phyloP scores from a whole-genome alignment of 2,888 invertebrate species.

The Nineta flava region DNA sequence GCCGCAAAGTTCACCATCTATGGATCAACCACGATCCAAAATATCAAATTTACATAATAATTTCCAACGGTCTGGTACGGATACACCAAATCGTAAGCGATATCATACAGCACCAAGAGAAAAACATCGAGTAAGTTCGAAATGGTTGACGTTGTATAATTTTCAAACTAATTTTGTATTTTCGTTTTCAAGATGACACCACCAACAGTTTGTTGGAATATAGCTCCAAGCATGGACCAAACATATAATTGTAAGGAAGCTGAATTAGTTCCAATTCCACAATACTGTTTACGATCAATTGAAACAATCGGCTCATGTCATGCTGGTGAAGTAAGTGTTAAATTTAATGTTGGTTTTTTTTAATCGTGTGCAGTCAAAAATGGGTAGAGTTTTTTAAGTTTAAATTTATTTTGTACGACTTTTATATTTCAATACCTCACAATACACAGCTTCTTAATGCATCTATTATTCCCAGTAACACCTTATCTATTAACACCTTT shows the following conservation, averaged over 20 bases:
- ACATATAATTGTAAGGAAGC: conserved; percentile 40
- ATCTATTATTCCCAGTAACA: no score
- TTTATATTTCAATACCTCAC: no score
- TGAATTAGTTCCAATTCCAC: conserved; percentile 37
- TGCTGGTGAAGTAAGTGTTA: conserved; percentile 34
- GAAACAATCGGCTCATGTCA: conserved; percentile 40
- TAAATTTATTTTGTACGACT: background rate
- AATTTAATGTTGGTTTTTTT: background rate
- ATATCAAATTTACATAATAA: conserved; percentile 25
- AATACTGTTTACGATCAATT: conserved; percentile 35
- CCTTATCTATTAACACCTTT: no score
- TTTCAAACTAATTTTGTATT: background rate
- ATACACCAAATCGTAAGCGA: conserved; percentile 33
- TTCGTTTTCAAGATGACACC: conserved; percentile 16
- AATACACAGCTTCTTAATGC: no score
- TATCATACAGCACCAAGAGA: conserved; percentile 42
- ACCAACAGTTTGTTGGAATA: conserved; percentile 41
- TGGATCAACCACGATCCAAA: conserved; percentile 25
- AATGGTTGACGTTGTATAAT: background rate
- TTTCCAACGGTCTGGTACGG: conserved; percentile 25
- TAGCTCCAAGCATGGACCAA: conserved; percentile 42
- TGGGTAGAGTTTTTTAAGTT: background rate
- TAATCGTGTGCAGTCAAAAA: background rate
- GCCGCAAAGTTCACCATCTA: conserved; percentile 24
- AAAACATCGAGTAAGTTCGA: conserved; percentile 34